Evolutionary conservation across 1,140 invertebrate species (phyloP), one percentile per base, ranked within the genome.

Genomic region (Drosophila athabasca): DNA sequence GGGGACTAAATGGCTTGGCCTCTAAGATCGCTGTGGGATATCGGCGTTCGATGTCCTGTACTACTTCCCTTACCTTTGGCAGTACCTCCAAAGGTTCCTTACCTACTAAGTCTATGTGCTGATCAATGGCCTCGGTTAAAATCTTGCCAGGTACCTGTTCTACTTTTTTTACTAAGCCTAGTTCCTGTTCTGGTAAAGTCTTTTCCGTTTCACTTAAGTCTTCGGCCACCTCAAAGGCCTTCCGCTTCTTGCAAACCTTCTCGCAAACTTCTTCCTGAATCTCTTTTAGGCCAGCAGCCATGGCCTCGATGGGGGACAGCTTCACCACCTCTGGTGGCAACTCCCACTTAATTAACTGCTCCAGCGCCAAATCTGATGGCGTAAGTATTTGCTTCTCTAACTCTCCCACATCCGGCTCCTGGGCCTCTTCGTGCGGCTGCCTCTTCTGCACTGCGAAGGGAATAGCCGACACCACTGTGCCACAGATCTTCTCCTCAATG

Each of bases 171-270:
- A 68, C 64, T 83, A 88, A 70, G 54, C 43, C 83, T 88, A 88
- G 41, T 67, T 70, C 79, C 76, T 88, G 76, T 55, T 88, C 79
- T 44, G 45, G 39, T 72, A 88, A 88, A 88, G 83, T 88, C 83
- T 88, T 88, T 70, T 88, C 72, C 26, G 84, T 88, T 88, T 88
- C 83, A 76, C 58, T 65, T 75, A 79, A 89, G 72, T 91, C 90
- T 76, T 90, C 62, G 57, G 85, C 87, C 13, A 91, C 83, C 44
- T 79, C 83, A 79, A 90, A 90, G 49, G 79, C 69, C 52, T 81
- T 91, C 11, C 76, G 82, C 50, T 89, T 90, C 55, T 64, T 46
- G 51, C 90, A 87, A 70, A 81, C 70, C 67, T 82, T 90, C 68
- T 91, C 81, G 65, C 85, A 91, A 53, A 90, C 71, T 44, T 83